Conservation (phyloP, 1,140 invertebrate species). For the Bacillus rossius region DNA sequence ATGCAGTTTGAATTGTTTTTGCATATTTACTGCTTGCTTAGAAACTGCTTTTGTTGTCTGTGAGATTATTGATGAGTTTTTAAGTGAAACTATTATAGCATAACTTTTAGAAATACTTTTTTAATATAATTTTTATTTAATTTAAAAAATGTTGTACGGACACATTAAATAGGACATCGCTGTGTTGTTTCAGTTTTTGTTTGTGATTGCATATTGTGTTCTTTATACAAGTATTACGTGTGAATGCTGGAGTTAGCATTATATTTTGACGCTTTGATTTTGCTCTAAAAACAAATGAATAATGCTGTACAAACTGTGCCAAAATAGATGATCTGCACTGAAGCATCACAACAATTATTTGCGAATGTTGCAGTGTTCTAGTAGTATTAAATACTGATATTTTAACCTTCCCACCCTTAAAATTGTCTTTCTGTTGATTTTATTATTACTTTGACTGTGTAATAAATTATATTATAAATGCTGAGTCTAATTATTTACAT, state of each 20-base stretch:
- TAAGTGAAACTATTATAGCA: constrained; percentile 2
- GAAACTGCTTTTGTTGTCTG: constrained; percentile 18
- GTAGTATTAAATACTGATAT: constrained; percentile 7
- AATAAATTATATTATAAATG: constrained; percentile 17
- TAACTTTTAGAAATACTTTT: no score
- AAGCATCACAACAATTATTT: no score
- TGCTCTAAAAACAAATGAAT: background rate
- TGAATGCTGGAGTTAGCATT: background rate
- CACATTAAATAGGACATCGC: constrained; percentile 8
- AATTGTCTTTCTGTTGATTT: constrained; percentile 15
- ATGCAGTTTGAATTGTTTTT: no score
- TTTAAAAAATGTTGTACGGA: background rate
- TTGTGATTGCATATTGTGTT: background rate
- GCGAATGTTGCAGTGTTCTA: constrained; percentile 11
- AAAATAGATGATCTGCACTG: constrained; percentile 3
- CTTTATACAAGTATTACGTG: background rate
- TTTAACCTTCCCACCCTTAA: constrained; percentile 2
- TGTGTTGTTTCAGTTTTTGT: background rate
- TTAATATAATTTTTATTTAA: constrained; percentile 12
- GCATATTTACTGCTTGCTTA: constrained; percentile 12
- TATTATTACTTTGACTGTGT: constrained; percentile 14
- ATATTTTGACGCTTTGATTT: background rate
- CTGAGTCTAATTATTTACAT: background rate
- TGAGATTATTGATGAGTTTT: constrained; percentile 6
- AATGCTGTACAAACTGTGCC: constrained; percentile 12